Base-by-base conservation (phyloP, 2,888 invertebrate species). In the Stomorhina lunata region DNA sequence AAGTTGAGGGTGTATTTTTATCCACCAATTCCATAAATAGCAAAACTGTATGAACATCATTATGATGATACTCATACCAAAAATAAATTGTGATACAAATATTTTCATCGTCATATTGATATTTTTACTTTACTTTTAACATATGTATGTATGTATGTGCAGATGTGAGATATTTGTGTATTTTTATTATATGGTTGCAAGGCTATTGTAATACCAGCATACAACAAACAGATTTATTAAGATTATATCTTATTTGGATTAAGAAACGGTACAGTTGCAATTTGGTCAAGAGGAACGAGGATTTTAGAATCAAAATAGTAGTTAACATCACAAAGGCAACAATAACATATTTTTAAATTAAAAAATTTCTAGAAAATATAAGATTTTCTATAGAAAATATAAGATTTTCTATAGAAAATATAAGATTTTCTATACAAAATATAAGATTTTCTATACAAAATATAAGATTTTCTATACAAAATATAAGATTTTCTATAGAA, bases 1-100 rank as follows among this genome's bases (percentile, higher is more conserved):
- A 50, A 66, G 50, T 80, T 53, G 79, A 50, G 79, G 79, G 66
- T 80, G 79, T 66, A 73, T 72, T 72, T 79, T 73, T 59, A 59
- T 77, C 50, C 66, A 73, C 66, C 66, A 78, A 48, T 59, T 40
- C 9, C 20, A 1, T 34, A n/a, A 4, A 5, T 2, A n/a, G 12
- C 43, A 45, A 69, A 40, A 43, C 25, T 65, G 48, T 37, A 66
- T 50, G 57, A 72, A 65, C 40, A 57, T 65, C 79, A 72, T 57
- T 40, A 59, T 59, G 50, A 22, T 22, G 32, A 29, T 29, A 61
- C 68, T 61, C 59, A 59, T 77, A 40, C 59, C 61, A 68, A 63
- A 43, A 12, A 4, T n/a, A 61, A 17, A 43, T 20, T 4, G 4
- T 2, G 27, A 15, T 22, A 40, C 20, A 43, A 22, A 34, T 65